phyloP scores from a whole-genome alignment of 30 jellyfish, hydroid and myxozoan species.

The Hydractinia symbiolongicarpus region DNA sequence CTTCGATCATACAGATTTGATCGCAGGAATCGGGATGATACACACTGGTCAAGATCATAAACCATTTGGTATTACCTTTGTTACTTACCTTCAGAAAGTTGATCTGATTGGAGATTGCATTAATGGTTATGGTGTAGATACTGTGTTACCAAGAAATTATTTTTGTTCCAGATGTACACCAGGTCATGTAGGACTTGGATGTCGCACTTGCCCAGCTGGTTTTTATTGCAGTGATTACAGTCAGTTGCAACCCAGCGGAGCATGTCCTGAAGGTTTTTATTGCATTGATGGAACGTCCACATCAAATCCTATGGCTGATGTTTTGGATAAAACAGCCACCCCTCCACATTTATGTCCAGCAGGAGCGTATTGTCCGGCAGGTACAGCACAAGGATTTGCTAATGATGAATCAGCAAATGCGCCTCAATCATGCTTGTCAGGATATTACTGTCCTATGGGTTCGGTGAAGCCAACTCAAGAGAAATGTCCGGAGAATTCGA shows the following conservation, averaged over 20 bases:
- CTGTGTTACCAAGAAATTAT: slow-evolving; percentile 85
- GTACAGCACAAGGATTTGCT: slow-evolving; percentile 80
- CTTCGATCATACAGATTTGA: slow-evolving; percentile 85
- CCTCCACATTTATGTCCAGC: slow-evolving; percentile 99
- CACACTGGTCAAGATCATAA: slow-evolving; percentile 87
- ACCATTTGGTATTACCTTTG: slow-evolving; percentile 91
- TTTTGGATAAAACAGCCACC: slow-evolving; percentile 86
- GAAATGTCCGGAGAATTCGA: slow-evolving; percentile 89
- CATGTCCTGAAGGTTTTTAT: slow-evolving; percentile 98
- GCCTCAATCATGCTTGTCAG: slow-evolving; percentile 94
- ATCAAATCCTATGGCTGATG: slow-evolving; percentile 97
- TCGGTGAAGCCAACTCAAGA: slow-evolving; percentile 99
- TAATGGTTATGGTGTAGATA: slow-evolving; percentile 97
- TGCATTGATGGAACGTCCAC: slow-evolving; percentile 97
- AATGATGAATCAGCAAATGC: slow-evolving; percentile 95
- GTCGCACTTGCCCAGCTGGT: slow-evolving; percentile 99
- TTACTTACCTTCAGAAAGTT: slow-evolving; percentile 91
- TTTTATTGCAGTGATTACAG: slow-evolving; percentile 96
- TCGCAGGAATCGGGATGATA: slow-evolving; percentile 93
- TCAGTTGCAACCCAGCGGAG: slow-evolving; percentile 99
- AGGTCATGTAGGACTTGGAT: slow-evolving; percentile 98
- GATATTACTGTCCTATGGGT: slow-evolving; percentile 95
- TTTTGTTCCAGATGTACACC: slow-evolving; percentile 98
- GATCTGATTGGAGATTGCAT: slow-evolving; percentile 97
- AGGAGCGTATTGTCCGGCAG: slow-evolving; percentile 99